Evolutionary conservation across 2,113 vertebrate species (phyloP), one percentile per base, ranked within the genome.

Genomic region (Centropus unirufus): DNA sequence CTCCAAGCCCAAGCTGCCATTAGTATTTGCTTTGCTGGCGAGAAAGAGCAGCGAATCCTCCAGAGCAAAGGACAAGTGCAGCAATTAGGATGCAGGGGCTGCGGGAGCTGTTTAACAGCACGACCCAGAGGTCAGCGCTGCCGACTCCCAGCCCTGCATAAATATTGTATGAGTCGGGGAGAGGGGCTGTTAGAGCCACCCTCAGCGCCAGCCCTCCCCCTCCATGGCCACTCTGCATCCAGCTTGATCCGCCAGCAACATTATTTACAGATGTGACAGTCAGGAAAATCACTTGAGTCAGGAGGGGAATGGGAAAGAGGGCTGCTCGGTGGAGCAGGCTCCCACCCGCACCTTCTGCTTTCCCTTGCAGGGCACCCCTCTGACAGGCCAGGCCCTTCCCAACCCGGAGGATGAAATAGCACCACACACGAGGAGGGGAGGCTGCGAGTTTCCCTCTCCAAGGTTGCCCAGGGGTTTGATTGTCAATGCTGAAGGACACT

Each of bases 61-160:
- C 97, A 96, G 97, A 98, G 98, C 97, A 98, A 97, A 98, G 98
- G 98, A 98, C 98, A 98, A 98, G 97, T 98, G 98, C 97, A 97
- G 97, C 98, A 98, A 98, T 98, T 98, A 98, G 98, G 98, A 98
- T 98, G 97, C 98, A 98, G 97, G 94, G 98, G 97, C 97, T 98
- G 97, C 96, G 95, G 97, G 96, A 98, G 97, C 98, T 98, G 98
- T 98, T 99, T 99, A 99, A 99, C 98, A 98, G 98, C 97, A 97
- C 92, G 98, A 98, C 98, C 98, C 90, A n/a, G 97, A 98, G 98
- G 98, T 98, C 98, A 97, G 96, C 95, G 97, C 97, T 54, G 97
- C 97, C 91, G 93, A 98, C 98, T 98, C 98, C 98, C 97, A 97
- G 97, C 90, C 96, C 97, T 97, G 95, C 97, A 98, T 99, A 98